A percentile compares a stretch with the other conserved stretches of the same genome.
Evolutionary conservation across 1,140 invertebrate species (phyloP).

Genomic region (Chironomus striatipennis): DNA sequence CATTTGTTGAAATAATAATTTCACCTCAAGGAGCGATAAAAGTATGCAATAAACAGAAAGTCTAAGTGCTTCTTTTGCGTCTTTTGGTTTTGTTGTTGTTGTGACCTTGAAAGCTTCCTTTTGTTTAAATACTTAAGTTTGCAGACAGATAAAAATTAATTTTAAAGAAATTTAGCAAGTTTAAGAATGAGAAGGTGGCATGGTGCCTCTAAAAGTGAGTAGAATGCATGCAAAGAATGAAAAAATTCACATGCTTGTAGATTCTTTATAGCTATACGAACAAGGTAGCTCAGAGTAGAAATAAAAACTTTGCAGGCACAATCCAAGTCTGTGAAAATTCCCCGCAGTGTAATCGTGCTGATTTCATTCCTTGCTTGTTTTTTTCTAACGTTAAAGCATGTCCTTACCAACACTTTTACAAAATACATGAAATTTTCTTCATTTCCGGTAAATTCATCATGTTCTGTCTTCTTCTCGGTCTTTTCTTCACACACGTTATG

Average conservation of each 20-base stretch:
- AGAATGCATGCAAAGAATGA: no score
- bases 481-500: background rate
- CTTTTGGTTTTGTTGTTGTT: background rate
- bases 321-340: background rate
- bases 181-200: background rate
- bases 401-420: no score
- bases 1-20: background rate
- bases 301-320: no score
- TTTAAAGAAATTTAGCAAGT: background rate
- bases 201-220: no score
- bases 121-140: background rate
- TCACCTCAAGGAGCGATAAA: background rate
- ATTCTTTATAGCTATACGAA: no score
- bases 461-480: background rate
- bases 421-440: no score
- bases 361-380: background rate
- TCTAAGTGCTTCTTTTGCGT: background rate
- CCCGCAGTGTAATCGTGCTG: background rate
- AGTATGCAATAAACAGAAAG: background rate
- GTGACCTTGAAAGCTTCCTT: background rate
- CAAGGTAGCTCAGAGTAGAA: background rate
- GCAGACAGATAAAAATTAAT: slow-evolving; percentile 9
- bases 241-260: no score
- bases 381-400: background rate
- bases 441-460: background rate